Evolutionary conservation across 2,888 invertebrate genomes (phyloP), one percentile per base, ranked within the genome.

Genomic region (Pinctada fucata): DNA sequence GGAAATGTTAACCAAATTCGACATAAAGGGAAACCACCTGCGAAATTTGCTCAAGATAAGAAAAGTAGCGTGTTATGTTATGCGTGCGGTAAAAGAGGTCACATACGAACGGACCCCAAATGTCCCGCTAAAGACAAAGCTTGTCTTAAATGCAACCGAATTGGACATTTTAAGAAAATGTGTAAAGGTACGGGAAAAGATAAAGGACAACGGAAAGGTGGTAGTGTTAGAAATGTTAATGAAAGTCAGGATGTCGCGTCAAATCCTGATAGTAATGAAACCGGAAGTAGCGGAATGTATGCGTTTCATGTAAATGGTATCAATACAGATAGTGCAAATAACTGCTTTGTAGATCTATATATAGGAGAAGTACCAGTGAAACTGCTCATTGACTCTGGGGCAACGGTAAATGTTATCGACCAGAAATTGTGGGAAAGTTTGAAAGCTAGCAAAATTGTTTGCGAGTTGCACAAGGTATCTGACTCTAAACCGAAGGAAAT

Each of bases 161-260:
- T 50, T 51, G 79, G 74, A 50, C 80, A 80, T 80, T 80, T 80
- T 48, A 65, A 75, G 49, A 78, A 72, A 58, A 52, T 13, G 48
- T 80, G 78, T 47, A 80, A 75, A 64, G n/a, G n/a, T n/a, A 75
- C 71, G n/a, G 49, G 31, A 75, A 16, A 63, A 45, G 16, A 45
- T n/a, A 1, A 5, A 72, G 45, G 72, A 47, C n/a, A n/a, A n/a
- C n/a, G n/a, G n/a, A n/a, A n/a, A n/a, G n/a, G n/a, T n/a, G n/a
- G 72, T 16, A 58, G 47, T 5, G 31, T 52, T 13, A 4, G 52
- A 45, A 52, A 72, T 16, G 72, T 72, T 58, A 45, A 16, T 8
- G 58, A 58, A 8, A 8, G 63, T 3, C 58, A 13, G 16, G 63
- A 63, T 63, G 16, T 45, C 2, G 49, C 8, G 49, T 3, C 48